Evolutionary conservation across 2,113 vertebrate species (phyloP), one percentile per base, ranked within the genome.

Genomic region (Rhinolophus ferrumequinum): DNA sequence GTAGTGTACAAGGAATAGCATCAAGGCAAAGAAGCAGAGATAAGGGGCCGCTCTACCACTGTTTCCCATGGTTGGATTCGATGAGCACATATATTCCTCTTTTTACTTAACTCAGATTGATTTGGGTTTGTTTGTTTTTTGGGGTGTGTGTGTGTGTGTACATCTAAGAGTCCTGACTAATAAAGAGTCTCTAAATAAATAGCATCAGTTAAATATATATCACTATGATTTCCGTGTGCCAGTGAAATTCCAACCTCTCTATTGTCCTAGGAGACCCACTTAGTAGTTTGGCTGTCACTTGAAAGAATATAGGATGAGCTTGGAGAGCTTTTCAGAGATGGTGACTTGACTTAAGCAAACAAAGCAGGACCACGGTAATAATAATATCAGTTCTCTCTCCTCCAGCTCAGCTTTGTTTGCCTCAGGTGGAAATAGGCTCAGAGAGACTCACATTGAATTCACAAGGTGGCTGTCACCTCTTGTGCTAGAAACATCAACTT

Each of bases 21-120:
- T 35, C 35, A 56, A 19, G 18, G 14, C 22, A 52, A 14, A 21
- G 58, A 67, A 19, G 22, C 38, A 38, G 15, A 18, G 52, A 26
- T 0, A 0, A 9, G 38, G 8, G 52, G 16, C 38, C 12, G 4
- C n/a, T 21, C 1, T 54, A 0, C 62, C 19, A 1, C n/a, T 33
- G 26, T 3, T 69, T 12, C 30, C 38, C 9, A 0, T 28, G 77
- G 26, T 67, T 67, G 28, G 28, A n/a, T 18, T 24, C 8, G 30
- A 44, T 21, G 52, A 83, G 11, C 33, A 54, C 35, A 33, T 26
- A 60, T 41, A 54, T 64, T 50, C n/a, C 41, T 18, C 35, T 3
- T 86, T 72, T 88, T 54, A 89, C 41, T 30, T 19, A 60, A 66
- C 30, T 30, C 73, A 69, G 3, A 18, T 73, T 33, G 70, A 87